Evolutionary conservation across 2,113 vertebrate genomes (phyloP).

Genomic region (Embiotoca jacksoni): DNA sequence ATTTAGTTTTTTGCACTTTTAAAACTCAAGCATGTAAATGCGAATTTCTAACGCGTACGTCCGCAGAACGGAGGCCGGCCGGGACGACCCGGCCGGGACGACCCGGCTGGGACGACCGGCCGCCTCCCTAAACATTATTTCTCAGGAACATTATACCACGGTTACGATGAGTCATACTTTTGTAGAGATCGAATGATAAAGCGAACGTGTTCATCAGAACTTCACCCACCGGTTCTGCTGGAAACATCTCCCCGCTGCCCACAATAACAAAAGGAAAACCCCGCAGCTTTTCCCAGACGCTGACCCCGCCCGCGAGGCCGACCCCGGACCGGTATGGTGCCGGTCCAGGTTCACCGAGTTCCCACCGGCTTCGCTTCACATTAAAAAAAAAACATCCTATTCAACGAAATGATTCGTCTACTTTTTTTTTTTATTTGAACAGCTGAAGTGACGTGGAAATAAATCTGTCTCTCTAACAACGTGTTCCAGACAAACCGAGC

Average conservation of each 20-base stretch:
- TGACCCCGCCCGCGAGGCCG: conserved; percentile 41
- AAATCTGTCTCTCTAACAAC: neutral
- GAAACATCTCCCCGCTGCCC: conserved; percentile 12
- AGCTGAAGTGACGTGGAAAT: conserved; percentile 36
- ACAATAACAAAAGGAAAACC: conserved; percentile 60
- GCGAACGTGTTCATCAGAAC: neutral
- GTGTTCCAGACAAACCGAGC: neutral
- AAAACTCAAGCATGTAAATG: neutral
- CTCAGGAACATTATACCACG: no score
- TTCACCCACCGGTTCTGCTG: conserved; percentile 27
- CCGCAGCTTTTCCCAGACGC: conserved; percentile 73
- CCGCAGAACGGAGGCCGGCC: no score
- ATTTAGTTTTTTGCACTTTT: neutral
- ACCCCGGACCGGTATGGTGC: conserved; percentile 55
- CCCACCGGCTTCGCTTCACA: conserved; percentile 57
- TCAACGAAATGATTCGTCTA: conserved; percentile 12
- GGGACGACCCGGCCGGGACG: no score
- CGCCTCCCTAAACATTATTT: no score
- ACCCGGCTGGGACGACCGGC: no score
- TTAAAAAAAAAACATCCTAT: conserved; percentile 38
- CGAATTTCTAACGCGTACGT: no score
- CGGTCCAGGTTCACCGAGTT: conserved; percentile 59
- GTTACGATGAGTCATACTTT: no score
- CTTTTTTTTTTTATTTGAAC: conserved; percentile 27
- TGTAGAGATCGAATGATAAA: no score